Evolutionary conservation across 2,113 vertebrate species (phyloP).

Genomic region (Dermatemys mawii): DNA sequence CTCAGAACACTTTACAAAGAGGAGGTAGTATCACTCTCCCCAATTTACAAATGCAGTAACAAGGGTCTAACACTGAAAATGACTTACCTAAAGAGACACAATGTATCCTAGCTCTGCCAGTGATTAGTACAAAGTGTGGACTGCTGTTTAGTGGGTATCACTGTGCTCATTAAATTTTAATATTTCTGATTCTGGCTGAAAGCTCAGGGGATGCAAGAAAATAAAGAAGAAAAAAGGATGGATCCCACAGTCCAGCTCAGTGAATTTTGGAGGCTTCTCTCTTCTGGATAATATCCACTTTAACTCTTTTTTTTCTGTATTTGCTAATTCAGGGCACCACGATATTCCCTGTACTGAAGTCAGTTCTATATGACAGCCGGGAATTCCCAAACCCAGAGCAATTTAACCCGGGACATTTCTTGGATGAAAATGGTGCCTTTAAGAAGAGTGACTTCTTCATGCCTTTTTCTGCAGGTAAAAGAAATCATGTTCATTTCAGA

Average conservation of each 20-base stretch:
- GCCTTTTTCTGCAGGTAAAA: slow-evolving; percentile 77
- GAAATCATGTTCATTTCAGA: not conserved
- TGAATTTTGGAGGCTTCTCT: not conserved
- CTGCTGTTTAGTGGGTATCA: not conserved
- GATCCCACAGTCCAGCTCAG: not conserved
- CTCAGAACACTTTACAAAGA: too few species aligned
- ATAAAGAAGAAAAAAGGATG: too few species aligned
- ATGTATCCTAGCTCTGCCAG: too few species aligned
- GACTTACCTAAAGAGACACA: not conserved
- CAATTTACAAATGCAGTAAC: too few species aligned
- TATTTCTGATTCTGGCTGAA: not conserved
- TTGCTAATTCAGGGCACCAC: slow-evolving; percentile 55
- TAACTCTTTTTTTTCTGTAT: not conserved
- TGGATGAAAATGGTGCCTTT: slow-evolving; percentile 74
- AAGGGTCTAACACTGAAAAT: too few species aligned
- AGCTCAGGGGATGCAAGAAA: too few species aligned
- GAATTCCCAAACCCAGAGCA: slow-evolving; percentile 73
- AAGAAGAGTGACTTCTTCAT: slow-evolving; percentile 75
- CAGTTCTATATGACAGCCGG: slow-evolving; percentile 47
- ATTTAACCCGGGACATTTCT: slow-evolving; percentile 78
- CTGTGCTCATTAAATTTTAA: not conserved
- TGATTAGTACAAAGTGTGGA: too few species aligned
- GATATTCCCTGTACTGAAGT: slow-evolving; percentile 41
- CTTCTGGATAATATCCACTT: not conserved
- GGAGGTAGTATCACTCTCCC: too few species aligned